Conservation (phyloP, 1,140 invertebrate genomes). For the Cydia amplana region DNA sequence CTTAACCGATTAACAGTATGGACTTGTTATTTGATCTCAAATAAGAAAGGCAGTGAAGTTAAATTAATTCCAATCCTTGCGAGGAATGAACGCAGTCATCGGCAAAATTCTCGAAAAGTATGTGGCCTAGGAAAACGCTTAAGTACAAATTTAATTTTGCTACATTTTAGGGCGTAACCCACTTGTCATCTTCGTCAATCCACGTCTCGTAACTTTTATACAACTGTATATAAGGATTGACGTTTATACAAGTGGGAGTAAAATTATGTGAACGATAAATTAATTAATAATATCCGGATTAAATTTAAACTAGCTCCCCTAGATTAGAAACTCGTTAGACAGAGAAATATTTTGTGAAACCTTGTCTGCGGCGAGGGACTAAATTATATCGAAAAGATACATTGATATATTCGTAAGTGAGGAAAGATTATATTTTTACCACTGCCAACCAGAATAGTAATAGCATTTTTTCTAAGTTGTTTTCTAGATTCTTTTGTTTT, state of each 20-base stretch:
- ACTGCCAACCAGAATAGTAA: conserved; percentile 68
- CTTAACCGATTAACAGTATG: conserved; percentile 56
- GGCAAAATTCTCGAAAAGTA: conserved; percentile 29
- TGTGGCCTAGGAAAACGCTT: conserved; percentile 57
- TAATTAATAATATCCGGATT: conserved; percentile 35
- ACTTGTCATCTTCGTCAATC: neutral
- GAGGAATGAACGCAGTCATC: conserved; percentile 33
- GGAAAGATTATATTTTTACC: conserved; percentile 71
- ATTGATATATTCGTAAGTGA: conserved; percentile 49
- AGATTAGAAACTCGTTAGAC: conserved; percentile 56
- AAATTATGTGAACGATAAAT: conserved; percentile 38
- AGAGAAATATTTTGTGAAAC: conserved; percentile 71
- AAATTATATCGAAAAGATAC: conserved; percentile 58
- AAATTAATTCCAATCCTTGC: neutral
- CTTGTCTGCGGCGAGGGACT: conserved; percentile 46
- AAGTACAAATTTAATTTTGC: conserved; percentile 62
- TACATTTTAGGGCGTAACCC: conserved; percentile 30
- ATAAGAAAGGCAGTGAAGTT: conserved; percentile 49
- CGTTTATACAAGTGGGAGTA: conserved; percentile 16
- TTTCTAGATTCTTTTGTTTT: conserved; percentile 37
- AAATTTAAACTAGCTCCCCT: conserved; percentile 42
- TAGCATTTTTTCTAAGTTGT: conserved; percentile 46
- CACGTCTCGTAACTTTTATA: neutral
- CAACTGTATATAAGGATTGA: conserved; percentile 23
- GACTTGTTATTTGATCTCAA: conserved; percentile 73